These are phyloP conservation scores for Nibea albiflora DNA, from an alignment of 2,113 vertebrate species.

Conservation along the genomic window DNA sequence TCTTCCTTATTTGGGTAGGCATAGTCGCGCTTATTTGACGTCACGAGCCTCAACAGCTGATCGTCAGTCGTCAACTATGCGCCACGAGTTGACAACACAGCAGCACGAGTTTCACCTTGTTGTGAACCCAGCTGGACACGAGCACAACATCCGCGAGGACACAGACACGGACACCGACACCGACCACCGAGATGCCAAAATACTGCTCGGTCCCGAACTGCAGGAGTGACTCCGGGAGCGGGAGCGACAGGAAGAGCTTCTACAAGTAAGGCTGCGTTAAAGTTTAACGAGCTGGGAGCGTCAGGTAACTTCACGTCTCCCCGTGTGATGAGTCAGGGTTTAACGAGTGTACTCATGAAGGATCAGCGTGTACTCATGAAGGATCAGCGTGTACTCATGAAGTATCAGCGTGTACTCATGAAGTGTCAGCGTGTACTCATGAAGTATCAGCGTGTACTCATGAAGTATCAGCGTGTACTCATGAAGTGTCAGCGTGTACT, in stretches of 20 bases:
- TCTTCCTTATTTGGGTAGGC: too few species aligned
- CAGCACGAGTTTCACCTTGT: conserved; percentile 74
- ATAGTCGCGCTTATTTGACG: conserved; percentile 41
- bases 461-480: too few species aligned
- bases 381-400: background rate
- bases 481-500: too few species aligned
- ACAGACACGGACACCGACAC: background rate
- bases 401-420: too few species aligned
- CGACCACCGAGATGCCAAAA: conserved; percentile 71
- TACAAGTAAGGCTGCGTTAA: conserved; percentile 74
- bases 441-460: too few species aligned
- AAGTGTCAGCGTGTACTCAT: too few species aligned
- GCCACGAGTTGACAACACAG: conserved; percentile 50
- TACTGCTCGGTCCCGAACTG: conserved; percentile 79
- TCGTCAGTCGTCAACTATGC: conserved; percentile 39
- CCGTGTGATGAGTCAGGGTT: background rate
- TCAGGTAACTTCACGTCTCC: background rate
- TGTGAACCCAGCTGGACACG: conserved; percentile 25
- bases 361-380: background rate
- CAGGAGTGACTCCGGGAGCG: conserved; percentile 63
- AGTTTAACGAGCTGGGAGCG: background rate
- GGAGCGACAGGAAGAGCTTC: conserved; percentile 72
- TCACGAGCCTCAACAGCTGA: conserved; percentile 64
- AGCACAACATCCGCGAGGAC: background rate
- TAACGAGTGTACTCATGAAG: background rate